Conservation (phyloP, 2,888 invertebrate species). For the Chrysomela aeneicollis region DNA sequence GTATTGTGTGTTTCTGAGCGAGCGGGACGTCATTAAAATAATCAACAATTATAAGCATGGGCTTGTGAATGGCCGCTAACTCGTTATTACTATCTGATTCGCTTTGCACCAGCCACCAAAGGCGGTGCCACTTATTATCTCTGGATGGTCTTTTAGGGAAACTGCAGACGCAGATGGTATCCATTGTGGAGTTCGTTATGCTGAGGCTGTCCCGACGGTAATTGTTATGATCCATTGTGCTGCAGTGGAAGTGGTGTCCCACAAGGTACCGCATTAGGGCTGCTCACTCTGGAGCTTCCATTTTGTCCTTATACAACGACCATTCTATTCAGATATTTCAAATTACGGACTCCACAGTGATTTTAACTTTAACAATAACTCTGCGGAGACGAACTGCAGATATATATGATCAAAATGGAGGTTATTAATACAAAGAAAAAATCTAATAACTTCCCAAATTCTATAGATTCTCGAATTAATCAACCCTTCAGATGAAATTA, state of each 20-base stretch:
- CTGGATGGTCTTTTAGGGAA: conserved; percentile 50
- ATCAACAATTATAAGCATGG: conserved; percentile 60
- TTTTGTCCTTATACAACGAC: too few relatives aligned
- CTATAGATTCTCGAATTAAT: too few relatives aligned
- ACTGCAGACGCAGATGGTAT: conserved; percentile 40
- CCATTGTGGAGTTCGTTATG: conserved; percentile 34
- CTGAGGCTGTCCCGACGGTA: not conserved
- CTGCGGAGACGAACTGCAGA: too few relatives aligned
- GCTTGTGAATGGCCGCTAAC: conserved; percentile 49
- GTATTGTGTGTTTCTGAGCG: conserved; percentile 58
- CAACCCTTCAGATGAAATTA: too few relatives aligned
- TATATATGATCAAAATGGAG: too few relatives aligned
- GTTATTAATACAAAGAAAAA: too few relatives aligned
- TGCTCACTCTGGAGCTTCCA: not conserved
- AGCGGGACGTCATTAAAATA: conserved; percentile 59
- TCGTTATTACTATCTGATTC: conserved; percentile 56
- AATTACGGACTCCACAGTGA: too few relatives aligned
- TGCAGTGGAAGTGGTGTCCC: not conserved
- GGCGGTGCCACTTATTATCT: conserved; percentile 49
- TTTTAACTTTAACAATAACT: too few relatives aligned
- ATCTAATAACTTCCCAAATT: too few relatives aligned
- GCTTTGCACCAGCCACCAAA: conserved; percentile 49
- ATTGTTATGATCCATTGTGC: not conserved
- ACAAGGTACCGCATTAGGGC: not conserved
- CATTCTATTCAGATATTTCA: too few relatives aligned